phyloP scores from a whole-genome alignment of 2,888 invertebrate genomes.

The Quadriops clusia region DNA sequence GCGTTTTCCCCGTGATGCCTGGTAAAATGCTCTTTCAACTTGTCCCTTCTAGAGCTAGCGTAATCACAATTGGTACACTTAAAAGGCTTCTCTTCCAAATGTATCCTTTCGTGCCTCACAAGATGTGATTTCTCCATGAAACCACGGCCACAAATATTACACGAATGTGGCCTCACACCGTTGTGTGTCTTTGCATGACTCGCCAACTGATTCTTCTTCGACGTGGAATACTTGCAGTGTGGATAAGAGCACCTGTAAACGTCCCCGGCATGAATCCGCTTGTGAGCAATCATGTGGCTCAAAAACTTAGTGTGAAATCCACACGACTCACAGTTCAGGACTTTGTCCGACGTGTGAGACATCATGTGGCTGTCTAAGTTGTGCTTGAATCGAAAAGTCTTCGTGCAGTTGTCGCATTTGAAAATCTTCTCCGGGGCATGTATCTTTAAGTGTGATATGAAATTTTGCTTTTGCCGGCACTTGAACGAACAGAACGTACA shows the following conservation, averaged over 20 bases:
- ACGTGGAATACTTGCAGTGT: conserved; percentile 49
- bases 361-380: conserved; percentile 47
- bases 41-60: conserved; percentile 51
- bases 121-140: conserved; percentile 58
- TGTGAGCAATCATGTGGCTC: conserved; percentile 52
- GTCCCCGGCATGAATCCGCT: conserved; percentile 51
- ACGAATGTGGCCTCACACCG: conserved; percentile 37
- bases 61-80: conserved; percentile 54
- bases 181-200: conserved; percentile 54
- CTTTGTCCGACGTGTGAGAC: conserved; percentile 43
- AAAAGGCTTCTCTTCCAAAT: conserved; percentile 50
- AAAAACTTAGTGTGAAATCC: conserved; percentile 55
- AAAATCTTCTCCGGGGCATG: conserved; percentile 47
- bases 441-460: conserved; percentile 45
- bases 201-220: conserved; percentile 51
- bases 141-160: conserved; percentile 46
- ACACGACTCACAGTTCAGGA: conserved; percentile 53
- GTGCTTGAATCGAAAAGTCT: conserved; percentile 45
- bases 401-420: conserved; percentile 46
- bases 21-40: conserved; percentile 47
- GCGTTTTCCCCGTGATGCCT: conserved; percentile 41
- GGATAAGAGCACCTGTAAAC: conserved; percentile 50
- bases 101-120: conserved; percentile 52
- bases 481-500: conserved; percentile 45
- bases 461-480: conserved; percentile 46